Evolutionary conservation across 2,797 vertebrate genomes (phyloP).

Genomic region (Aplochiton taeniatus): DNA sequence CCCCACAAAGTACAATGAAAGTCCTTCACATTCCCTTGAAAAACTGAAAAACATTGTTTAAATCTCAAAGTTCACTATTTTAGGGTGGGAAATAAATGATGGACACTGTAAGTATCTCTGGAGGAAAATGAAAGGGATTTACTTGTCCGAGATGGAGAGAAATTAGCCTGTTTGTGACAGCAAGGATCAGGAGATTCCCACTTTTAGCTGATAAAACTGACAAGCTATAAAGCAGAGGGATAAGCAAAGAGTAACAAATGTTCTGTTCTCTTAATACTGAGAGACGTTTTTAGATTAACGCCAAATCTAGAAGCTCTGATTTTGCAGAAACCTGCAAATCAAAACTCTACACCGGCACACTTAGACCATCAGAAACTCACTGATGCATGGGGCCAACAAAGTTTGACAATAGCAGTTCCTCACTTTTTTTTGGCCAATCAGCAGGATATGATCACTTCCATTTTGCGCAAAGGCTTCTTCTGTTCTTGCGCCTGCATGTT

Average conservation of each 20-base stretch:
- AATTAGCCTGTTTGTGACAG: slow-evolving; percentile 60
- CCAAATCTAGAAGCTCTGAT: background rate
- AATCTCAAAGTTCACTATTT: no score
- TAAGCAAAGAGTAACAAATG: background rate
- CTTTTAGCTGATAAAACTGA: slow-evolving; percentile 59
- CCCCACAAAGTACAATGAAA: no score
- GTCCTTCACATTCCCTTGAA: no score
- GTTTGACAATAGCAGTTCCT: slow-evolving; percentile 5
- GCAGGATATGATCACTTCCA: slow-evolving; percentile 26
- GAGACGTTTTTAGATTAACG: background rate
- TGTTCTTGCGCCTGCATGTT: slow-evolving; percentile 31
- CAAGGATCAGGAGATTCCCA: slow-evolving; percentile 62
- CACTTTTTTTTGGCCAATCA: slow-evolving; percentile 21
- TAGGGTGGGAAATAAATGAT: no score
- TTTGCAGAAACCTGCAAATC: background rate
- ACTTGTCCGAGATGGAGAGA: slow-evolving; percentile 56
- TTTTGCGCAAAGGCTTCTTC: slow-evolving; percentile 29
- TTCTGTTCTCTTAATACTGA: background rate
- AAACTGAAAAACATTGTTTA: no score
- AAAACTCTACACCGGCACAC: no score
- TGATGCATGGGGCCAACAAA: background rate
- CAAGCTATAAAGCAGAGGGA: slow-evolving; percentile 33
- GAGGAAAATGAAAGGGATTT: slow-evolving; percentile 29
- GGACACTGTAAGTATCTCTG: background rate
- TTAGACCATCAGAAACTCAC: background rate